Conservation (phyloP, 2,888 invertebrate species). For the Chymomyza procnemis region DNA sequence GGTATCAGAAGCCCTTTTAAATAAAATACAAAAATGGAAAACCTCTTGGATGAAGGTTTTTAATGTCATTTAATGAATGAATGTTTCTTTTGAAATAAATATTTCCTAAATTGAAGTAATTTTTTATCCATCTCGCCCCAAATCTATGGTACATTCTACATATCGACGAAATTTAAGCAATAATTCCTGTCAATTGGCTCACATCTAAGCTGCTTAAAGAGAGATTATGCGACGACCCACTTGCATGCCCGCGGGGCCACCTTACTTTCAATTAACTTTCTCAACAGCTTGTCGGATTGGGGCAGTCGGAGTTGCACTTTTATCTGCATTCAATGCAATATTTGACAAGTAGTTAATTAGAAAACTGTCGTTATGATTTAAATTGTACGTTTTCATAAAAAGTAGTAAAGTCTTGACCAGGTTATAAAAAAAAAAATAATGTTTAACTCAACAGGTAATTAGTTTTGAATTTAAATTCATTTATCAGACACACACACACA, state of each 20-base stretch:
- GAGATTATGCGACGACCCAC: not conserved
- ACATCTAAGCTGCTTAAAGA: conserved; percentile 32
- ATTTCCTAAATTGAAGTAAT: too few relatives aligned
- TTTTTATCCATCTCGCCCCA: too few relatives aligned
- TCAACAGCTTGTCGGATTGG: conserved; percentile 25
- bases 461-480: conserved; percentile 35
- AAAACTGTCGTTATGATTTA: conserved; percentile 43
- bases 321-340: conserved; percentile 13
- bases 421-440: not conserved
- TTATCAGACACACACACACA: conserved; percentile 13
- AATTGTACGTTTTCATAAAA: conserved; percentile 17
- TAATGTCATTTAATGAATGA: too few relatives aligned
- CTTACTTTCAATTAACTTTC: conserved; percentile 33
- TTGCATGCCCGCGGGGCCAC: not conserved
- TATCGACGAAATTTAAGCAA: too few relatives aligned
- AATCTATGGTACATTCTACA: not conserved
- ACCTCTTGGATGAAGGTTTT: too few relatives aligned
- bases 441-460: conserved; percentile 2
- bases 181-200: not conserved
- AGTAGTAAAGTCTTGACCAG: not conserved
- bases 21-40: too few relatives aligned
- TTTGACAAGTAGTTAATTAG: conserved; percentile 44
- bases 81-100: too few relatives aligned
- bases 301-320: conserved; percentile 35
- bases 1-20: too few relatives aligned